These are phyloP conservation scores for Ochropleura leucogaster DNA, from an alignment of 2,888 invertebrate genomes.

Conservation along the genomic window DNA sequence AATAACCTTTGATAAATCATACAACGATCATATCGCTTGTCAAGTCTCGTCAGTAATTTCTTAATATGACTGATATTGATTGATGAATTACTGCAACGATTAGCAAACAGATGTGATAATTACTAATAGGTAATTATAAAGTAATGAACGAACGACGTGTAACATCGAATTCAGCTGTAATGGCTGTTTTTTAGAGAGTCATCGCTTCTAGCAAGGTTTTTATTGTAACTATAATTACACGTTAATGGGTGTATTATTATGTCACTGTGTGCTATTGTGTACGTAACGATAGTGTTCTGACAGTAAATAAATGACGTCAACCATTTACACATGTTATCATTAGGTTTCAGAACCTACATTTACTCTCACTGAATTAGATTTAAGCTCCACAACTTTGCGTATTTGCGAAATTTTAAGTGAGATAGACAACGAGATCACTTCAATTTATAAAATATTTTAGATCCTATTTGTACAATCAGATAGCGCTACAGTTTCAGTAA, in stretches of 20 bases:
- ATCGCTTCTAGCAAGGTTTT: slow-evolving; percentile 39
- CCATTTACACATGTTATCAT: background rate
- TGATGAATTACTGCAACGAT: slow-evolving; percentile 31
- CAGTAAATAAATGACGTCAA: slow-evolving; percentile 14
- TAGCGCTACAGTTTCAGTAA: background rate
- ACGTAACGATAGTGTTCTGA: slow-evolving; percentile 21
- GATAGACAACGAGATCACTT: background rate
- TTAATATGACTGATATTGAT: slow-evolving; percentile 41
- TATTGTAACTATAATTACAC: slow-evolving; percentile 28
- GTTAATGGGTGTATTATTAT: slow-evolving; percentile 28
- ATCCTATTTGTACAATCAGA: background rate
- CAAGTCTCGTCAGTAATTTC: slow-evolving; percentile 32
- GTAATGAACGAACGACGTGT: slow-evolving; percentile 16
- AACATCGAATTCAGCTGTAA: slow-evolving; percentile 5
- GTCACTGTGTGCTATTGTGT: slow-evolving; percentile 35
- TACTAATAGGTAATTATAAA: slow-evolving; percentile 13
- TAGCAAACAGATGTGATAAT: slow-evolving; percentile 41
- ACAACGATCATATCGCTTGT: background rate
- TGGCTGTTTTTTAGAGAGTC: slow-evolving; percentile 20
- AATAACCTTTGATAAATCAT: background rate
- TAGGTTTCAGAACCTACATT: slow-evolving; percentile 2
- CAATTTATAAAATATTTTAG: background rate
- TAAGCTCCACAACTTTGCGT: background rate
- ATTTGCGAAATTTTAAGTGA: background rate
- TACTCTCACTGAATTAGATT: background rate